phyloP scores from a whole-genome alignment of 2,888 invertebrate species.

The Athetis lepigone region DNA sequence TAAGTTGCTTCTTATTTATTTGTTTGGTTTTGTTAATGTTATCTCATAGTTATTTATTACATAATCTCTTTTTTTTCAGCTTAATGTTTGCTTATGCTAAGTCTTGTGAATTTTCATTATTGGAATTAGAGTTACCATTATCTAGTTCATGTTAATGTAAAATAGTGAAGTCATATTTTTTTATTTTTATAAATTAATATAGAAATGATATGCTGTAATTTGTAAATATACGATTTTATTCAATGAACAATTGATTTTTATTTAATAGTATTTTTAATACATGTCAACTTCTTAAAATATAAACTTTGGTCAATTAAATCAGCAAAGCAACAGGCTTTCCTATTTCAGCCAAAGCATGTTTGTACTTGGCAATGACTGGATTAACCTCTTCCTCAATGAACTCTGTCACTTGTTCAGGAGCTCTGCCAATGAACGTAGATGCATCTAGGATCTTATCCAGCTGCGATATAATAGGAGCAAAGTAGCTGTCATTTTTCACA shows the following conservation, averaged over 20 bases:
- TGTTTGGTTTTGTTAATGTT: constrained; percentile 87
- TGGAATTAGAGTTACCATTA: constrained; percentile 84
- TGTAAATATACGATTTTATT: constrained; percentile 89
- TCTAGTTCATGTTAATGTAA: constrained; percentile 85
- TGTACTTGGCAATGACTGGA: constrained; percentile 93
- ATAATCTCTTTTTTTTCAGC: constrained; percentile 78
- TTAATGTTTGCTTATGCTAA: constrained; percentile 80
- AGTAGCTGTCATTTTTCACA: constrained; percentile 94
- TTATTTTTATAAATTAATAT: constrained; percentile 83
- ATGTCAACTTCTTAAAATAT: constrained; percentile 48
- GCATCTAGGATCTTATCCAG: constrained; percentile 95
- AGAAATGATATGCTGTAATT: constrained; percentile 81
- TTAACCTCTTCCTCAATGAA: constrained; percentile 95
- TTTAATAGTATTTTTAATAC: constrained; percentile 59
- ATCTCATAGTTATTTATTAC: constrained; percentile 88
- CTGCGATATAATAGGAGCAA: constrained; percentile 94
- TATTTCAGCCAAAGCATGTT: constrained; percentile 78
- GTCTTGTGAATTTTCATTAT: constrained; percentile 73
- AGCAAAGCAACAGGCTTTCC: constrained; percentile 86
- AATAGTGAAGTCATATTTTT: constrained; percentile 84
- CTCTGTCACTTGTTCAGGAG: constrained; percentile 96
- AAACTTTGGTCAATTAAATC: constrained; percentile 73
- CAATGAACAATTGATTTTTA: constrained; percentile 69
- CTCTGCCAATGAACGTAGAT: constrained; percentile 96
- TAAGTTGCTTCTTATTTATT: constrained; percentile 86